These are phyloP conservation scores for Girardia tigrina DNA, from an alignment of 2,888 invertebrate species.

Conservation along the genomic window DNA sequence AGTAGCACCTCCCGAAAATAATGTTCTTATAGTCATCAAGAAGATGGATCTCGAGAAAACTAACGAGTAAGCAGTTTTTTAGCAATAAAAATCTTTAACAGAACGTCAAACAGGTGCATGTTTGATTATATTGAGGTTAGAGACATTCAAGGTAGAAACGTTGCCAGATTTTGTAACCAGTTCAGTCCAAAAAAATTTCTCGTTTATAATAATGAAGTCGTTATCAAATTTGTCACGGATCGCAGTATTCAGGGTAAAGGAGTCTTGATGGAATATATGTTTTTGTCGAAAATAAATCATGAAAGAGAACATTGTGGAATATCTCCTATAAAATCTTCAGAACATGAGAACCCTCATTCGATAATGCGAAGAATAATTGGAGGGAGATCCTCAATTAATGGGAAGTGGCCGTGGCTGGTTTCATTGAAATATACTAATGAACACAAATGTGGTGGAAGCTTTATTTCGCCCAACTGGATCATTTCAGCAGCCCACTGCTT, in stretches of 20 bases:
- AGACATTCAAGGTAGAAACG: background rate
- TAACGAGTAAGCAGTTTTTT: background rate
- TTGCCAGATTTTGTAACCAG: background rate
- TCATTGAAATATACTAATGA: constrained; percentile 40
- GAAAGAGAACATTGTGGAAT: background rate
- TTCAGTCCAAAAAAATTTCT: constrained; percentile 8
- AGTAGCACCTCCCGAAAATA: background rate
- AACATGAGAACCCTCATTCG: background rate
- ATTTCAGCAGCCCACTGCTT: constrained; percentile 44
- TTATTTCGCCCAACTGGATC: constrained; percentile 40
- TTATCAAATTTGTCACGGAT: background rate
- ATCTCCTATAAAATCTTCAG: background rate
- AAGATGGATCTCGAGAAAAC: background rate
- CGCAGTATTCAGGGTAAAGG: background rate
- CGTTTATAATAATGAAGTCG: background rate
- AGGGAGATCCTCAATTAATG: constrained; percentile 40
- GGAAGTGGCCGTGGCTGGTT: constrained; percentile 44
- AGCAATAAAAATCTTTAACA: background rate
- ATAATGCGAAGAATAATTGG: constrained; percentile 39
- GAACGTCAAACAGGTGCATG: background rate
- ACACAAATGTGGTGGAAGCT: constrained; percentile 40
- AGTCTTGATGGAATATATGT: background rate
- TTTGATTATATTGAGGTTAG: background rate
- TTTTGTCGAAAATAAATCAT: background rate
- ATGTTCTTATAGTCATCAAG: background rate